These are phyloP conservation scores for Stegodyphus dumicola DNA, from an alignment of 1,140 invertebrate species.

Conservation along the genomic window DNA sequence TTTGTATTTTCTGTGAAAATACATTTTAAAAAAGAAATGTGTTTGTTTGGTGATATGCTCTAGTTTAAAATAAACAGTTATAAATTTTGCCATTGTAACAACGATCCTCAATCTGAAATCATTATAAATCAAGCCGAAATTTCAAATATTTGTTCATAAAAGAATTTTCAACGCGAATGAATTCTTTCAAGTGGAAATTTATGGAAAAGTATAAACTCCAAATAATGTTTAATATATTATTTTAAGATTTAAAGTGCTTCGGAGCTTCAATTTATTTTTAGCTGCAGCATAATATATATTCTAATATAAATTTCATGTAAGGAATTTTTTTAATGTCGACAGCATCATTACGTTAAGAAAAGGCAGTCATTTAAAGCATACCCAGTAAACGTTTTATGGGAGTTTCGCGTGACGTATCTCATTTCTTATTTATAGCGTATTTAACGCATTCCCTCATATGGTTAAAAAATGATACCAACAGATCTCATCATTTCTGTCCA, in stretches of 20 bases:
- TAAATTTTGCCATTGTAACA: neutral
- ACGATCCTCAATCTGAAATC: neutral
- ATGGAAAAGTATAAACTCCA: neutral
- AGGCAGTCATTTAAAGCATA: constrained; percentile 9
- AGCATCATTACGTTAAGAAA: neutral
- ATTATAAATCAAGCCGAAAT: neutral
- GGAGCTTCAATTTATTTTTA: neutral
- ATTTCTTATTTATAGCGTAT: constrained; percentile 28
- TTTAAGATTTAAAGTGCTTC: neutral
- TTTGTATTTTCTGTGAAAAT: neutral
- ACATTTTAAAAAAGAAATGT: too few relatives aligned
- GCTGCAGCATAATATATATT: neutral
- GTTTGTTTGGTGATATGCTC: neutral
- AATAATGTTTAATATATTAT: neutral
- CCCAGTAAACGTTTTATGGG: constrained; percentile 33
- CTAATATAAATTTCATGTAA: too few relatives aligned
- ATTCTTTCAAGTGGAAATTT: neutral
- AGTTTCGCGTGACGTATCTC: constrained; percentile 33
- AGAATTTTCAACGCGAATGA: neutral
- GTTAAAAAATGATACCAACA: too few relatives aligned
- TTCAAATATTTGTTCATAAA: neutral
- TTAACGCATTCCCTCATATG: neutral
- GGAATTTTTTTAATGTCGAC: constrained; percentile 5
- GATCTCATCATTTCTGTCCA: too few relatives aligned
- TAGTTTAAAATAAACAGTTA: too few relatives aligned